These are phyloP conservation scores for Rhinichthys osculus DNA, from an alignment of 2,797 vertebrate species.

Conservation along the genomic window DNA sequence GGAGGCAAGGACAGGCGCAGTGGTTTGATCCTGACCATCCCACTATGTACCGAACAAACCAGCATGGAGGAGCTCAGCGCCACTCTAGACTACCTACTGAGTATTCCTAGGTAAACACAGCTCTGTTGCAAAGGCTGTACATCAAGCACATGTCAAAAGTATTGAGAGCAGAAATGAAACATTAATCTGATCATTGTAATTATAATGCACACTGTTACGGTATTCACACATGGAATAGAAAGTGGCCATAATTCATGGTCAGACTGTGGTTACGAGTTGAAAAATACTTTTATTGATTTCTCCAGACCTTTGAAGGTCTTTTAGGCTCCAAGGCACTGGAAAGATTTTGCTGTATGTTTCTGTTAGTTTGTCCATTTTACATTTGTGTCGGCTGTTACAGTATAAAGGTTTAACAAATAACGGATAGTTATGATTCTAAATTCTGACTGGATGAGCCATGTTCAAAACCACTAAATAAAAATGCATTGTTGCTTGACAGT, in stretches of 20 bases:
- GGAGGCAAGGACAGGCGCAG: constrained; percentile 97
- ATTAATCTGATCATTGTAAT: constrained; percentile 22
- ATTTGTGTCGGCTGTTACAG: constrained; percentile 5
- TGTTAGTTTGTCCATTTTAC: background rate
- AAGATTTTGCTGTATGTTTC: constrained; percentile 14
- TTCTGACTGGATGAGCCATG: background rate
- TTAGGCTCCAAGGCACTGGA: constrained; percentile 38
- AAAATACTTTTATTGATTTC: constrained; percentile 48
- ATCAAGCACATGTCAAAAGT: constrained; percentile 21
- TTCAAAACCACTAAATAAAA: background rate
- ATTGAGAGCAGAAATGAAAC: background rate
- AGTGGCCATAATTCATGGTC: constrained; percentile 37
- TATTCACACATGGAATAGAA: constrained; percentile 7
- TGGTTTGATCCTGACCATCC: constrained; percentile 97
- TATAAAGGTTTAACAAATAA: background rate
- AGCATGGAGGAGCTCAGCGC: constrained; percentile 97
- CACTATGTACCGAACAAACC: constrained; percentile 95
- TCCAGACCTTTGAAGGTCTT: constrained; percentile 31
- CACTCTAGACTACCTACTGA: constrained; percentile 95
- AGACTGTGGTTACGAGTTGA: constrained; percentile 15
- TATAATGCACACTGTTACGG: constrained; percentile 7
- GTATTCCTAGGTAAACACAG: constrained; percentile 90
- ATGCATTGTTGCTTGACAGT: background rate
- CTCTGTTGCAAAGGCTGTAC: background rate
- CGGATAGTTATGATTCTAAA: background rate